phyloP scores from a whole-genome alignment of 2,113 vertebrate genomes.

The Anthoscopus minutus region DNA sequence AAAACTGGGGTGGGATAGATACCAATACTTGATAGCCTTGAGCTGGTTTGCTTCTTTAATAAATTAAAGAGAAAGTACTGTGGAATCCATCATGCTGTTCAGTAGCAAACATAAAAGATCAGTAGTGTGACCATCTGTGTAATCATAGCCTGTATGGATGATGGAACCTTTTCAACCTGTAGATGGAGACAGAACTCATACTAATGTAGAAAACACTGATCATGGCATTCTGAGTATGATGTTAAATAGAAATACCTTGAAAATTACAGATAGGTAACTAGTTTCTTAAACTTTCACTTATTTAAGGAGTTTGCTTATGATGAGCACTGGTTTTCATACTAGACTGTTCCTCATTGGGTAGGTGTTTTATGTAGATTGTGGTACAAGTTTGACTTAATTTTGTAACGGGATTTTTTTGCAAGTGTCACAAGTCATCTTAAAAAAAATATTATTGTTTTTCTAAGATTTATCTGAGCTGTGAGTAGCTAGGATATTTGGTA shows the following conservation, averaged over 20 bases:
- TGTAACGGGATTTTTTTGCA: not conserved
- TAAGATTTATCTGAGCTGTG: not conserved
- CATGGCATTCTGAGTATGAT: not conserved
- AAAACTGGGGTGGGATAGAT: not conserved
- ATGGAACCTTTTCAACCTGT: not conserved
- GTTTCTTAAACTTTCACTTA: not conserved
- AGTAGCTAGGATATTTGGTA: not conserved
- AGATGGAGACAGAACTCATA: slow-evolving; percentile 19
- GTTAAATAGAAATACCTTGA: not conserved
- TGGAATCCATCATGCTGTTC: not conserved
- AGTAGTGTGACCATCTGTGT: not conserved
- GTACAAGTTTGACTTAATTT: not conserved
- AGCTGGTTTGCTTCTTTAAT: not conserved
- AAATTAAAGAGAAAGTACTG: not conserved
- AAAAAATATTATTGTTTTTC: not conserved
- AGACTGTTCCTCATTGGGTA: not conserved
- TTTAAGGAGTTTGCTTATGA: not conserved
- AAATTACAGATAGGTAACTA: not conserved
- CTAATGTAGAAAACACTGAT: not conserved
- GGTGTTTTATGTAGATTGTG: not conserved
- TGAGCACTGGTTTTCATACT: not conserved
- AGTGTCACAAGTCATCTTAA: not conserved
- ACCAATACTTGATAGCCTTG: not conserved
- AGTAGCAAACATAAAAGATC: not conserved
- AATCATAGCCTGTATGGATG: not conserved